Evolutionary conservation across 1,140 invertebrate genomes (phyloP).

Genomic region (Eueides isabella): DNA sequence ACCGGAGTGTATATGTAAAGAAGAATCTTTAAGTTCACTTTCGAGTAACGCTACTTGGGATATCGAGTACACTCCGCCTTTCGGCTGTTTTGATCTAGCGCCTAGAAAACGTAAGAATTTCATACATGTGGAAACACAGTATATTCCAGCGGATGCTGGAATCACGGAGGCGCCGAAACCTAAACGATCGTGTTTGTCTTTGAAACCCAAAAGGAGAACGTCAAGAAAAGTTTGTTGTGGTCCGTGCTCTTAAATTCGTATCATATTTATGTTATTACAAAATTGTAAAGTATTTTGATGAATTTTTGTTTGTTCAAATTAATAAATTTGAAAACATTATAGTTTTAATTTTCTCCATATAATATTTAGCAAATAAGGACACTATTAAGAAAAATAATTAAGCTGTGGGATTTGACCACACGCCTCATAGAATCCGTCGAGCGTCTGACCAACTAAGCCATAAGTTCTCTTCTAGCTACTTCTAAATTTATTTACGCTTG

Average conservation of each 20-base stretch:
- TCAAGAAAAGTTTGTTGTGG: conserved; percentile 51
- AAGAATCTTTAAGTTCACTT: conserved; percentile 69
- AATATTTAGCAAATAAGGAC: no score
- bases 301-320: neutral
- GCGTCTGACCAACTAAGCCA: no score
- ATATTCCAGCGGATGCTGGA: conserved; percentile 65
- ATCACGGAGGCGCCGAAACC: conserved; percentile 55
- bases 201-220: conserved; percentile 52
- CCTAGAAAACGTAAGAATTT: conserved; percentile 62
- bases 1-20: conserved; percentile 69
- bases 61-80: conserved; percentile 77
- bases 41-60: conserved; percentile 79
- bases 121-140: conserved; percentile 75
- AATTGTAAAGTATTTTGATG: neutral
- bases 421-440: no score
- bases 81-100: conserved; percentile 73
- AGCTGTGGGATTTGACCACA: no score
- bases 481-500: no score
- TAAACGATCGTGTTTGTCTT: conserved; percentile 53
- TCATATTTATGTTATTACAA: neutral
- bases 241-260: conserved; percentile 33
- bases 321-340: neutral
- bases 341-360: neutral
- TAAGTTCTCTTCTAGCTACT: no score
- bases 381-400: no score